These are phyloP conservation scores for Choristoneura fumiferana DNA, from an alignment of 1,140 invertebrate genomes.

Conservation along the genomic window DNA sequence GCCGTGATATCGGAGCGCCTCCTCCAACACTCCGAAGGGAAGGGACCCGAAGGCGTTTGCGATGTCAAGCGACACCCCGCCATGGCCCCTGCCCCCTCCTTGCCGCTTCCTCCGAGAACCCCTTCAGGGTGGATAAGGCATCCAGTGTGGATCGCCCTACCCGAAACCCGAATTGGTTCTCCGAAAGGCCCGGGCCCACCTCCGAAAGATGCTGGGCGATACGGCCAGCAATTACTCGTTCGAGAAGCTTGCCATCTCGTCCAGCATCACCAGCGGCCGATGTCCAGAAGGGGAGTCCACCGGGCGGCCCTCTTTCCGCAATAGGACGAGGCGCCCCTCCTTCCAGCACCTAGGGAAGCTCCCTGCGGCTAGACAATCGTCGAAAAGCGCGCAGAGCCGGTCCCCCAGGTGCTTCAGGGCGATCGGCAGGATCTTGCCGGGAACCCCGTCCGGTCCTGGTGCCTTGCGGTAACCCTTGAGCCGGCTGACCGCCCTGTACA, in stretches of 20 bases:
- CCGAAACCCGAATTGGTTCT: background rate
- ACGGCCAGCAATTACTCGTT: background rate
- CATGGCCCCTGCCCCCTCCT: constrained; percentile 14
- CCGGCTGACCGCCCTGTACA: too few relatives aligned
- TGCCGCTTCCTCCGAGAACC: background rate
- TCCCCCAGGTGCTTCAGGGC: background rate
- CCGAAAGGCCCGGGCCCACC: background rate
- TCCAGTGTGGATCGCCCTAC: constrained; percentile 19
- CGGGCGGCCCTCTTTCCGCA: too few relatives aligned
- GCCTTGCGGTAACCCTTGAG: too few relatives aligned
- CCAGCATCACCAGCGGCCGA: too few relatives aligned
- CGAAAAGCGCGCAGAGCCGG: background rate
- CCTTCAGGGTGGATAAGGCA: constrained; percentile 23
- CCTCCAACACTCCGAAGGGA: constrained; percentile 2
- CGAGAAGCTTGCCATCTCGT: background rate
- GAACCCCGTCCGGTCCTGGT: too few relatives aligned
- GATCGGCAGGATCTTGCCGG: background rate
- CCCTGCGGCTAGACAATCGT: background rate
- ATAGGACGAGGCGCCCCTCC: too few relatives aligned
- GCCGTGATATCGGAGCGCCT: constrained; percentile 4
- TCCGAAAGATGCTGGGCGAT: background rate
- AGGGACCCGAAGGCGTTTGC: constrained; percentile 23
- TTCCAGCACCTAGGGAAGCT: background rate
- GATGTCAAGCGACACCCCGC: constrained; percentile 25
- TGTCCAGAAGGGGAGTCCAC: too few relatives aligned